Evolutionary conservation across 2,888 invertebrate species (phyloP), one percentile per base, ranked within the genome.

Genomic region (Agonopterix subpropinquella): DNA sequence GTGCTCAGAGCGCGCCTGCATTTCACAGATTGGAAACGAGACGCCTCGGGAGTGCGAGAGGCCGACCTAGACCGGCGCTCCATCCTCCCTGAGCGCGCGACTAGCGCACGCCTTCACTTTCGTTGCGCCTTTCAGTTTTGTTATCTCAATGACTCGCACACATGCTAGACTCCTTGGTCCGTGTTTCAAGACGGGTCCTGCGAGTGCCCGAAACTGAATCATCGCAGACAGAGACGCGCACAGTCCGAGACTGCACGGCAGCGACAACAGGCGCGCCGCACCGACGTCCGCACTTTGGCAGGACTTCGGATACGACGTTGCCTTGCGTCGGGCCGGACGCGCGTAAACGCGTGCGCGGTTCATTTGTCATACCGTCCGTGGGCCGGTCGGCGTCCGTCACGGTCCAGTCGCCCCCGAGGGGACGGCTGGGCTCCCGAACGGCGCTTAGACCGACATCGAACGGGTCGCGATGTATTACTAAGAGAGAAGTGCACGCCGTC

Each of bases 171-270:
- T 73, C 73, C 72, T 70, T 71, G 71, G 71, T 73, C 72, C 73
- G 73, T 71, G 72, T 71, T 72, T 73, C 92, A 92, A 92, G 92
- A 92, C 92, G 92, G 92, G 92, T 91, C 92, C 90, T 85, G 87
- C 80, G 79, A 85, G 77, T 75, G 73, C 74, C 79, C 76, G 70
- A 81, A 78, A 70, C 78, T 65, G 67, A 73, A 74, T 66, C 78
- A 79, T 74, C 79, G 71, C 70, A 51, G 69, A 73, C 77, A 61
- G 66, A 70, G 61, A 62, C 71, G 61, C 64, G 64, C 67, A 71
- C 71, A 57, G 74, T 72, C 70, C 64, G 65, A 70, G 71, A 66
- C 69, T 47, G 45, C 45, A 45, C 45, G 45, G 45, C 45, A 11
- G 45, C 45, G 52, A 67, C 68, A 57, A 60, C 65, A 64, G 62